Conservation (phyloP, 1,140 invertebrate species). For the Saccostrea echinata region DNA sequence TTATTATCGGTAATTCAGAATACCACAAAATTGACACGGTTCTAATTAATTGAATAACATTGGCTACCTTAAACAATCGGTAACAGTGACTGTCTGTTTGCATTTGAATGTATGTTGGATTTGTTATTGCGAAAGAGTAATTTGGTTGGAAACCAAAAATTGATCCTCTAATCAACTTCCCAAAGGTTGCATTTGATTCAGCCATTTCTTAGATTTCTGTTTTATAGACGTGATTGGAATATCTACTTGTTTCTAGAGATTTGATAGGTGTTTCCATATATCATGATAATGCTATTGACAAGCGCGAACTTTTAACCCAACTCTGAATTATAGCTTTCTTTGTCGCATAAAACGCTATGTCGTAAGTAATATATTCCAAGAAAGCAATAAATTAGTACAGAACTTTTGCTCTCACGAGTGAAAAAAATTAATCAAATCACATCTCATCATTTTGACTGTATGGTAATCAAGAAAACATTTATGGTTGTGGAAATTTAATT, state of each 20-base stretch:
- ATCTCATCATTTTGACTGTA: background rate
- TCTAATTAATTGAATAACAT: slow-evolving; percentile 7
- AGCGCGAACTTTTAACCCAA: slow-evolving; percentile 28
- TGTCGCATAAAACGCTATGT: background rate
- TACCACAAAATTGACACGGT: slow-evolving; percentile 3
- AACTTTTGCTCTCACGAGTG: background rate
- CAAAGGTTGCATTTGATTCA: background rate
- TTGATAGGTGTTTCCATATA: background rate
- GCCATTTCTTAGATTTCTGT: background rate
- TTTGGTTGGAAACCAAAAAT: background rate
- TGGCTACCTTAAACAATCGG: background rate
- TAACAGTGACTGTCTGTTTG: background rate
- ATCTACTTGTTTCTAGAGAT: background rate
- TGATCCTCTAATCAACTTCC: background rate
- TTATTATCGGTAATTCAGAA: background rate
- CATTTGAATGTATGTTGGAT: background rate
- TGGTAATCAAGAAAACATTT: background rate
- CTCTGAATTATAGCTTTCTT: background rate
- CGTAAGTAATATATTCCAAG: slow-evolving; percentile 2
- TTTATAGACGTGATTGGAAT: background rate
- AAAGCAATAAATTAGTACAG: background rate
- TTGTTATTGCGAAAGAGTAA: background rate
- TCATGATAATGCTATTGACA: slow-evolving; percentile 12
- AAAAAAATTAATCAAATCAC: background rate
- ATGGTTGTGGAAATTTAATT: slow-evolving; percentile 1